phyloP scores from a whole-genome alignment of 2,888 invertebrate genomes.

The Metalampra italica region DNA sequence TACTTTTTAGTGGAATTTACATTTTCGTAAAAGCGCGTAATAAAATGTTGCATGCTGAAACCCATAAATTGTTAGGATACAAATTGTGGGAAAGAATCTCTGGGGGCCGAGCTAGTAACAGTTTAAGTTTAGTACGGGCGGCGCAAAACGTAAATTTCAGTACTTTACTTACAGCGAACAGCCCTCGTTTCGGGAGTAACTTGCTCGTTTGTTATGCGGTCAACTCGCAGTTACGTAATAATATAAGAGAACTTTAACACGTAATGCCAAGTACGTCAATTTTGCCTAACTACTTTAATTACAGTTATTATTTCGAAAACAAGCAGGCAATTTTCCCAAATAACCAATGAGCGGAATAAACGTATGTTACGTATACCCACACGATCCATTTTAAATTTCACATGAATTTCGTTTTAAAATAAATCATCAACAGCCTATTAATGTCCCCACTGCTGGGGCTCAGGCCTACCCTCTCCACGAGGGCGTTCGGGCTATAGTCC shows the following conservation, averaged over 20 bases:
- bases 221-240: conserved; percentile 26
- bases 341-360: too few relatives aligned
- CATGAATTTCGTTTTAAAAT: too few relatives aligned
- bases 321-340: too few relatives aligned
- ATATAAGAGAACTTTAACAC: conserved; percentile 17
- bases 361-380: too few relatives aligned
- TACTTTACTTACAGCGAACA: conserved; percentile 21
- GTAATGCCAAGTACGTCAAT: not conserved
- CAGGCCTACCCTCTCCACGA: too few relatives aligned
- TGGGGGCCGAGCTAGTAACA: conserved; percentile 12
- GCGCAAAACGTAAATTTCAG: conserved; percentile 22
- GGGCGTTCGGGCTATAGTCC: too few relatives aligned
- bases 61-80: conserved; percentile 18
- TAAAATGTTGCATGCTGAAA: conserved; percentile 15
- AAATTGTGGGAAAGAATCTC: conserved; percentile 19
- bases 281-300: conserved; percentile 6
- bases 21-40: conserved; percentile 9
- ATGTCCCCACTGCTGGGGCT: too few relatives aligned
- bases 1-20: conserved; percentile 1
- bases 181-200: conserved; percentile 17
- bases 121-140: conserved; percentile 21
- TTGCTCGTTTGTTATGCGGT: conserved; percentile 28
- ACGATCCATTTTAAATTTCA: too few relatives aligned
- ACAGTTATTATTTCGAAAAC: not conserved
- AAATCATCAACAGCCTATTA: too few relatives aligned